Evolutionary conservation across 2,888 invertebrate genomes (phyloP).

Genomic region (Mythimna lalbum): DNA sequence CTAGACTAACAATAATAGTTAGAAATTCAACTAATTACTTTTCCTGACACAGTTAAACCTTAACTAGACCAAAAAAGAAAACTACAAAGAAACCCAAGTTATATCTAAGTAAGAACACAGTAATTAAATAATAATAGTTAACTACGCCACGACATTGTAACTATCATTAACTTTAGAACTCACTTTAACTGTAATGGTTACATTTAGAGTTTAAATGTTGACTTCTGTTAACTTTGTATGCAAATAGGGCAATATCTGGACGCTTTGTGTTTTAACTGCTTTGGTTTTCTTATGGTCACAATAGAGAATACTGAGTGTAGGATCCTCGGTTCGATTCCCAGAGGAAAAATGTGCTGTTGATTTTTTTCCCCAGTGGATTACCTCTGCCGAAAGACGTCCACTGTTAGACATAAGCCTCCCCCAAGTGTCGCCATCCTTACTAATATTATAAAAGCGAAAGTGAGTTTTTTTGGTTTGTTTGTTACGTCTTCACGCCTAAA

Average conservation of each 20-base stretch:
- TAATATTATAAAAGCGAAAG: too few species aligned
- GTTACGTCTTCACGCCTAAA: too few species aligned
- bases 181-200: slow-evolving; percentile 59
- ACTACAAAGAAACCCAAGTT: slow-evolving; percentile 40
- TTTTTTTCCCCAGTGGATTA: too few species aligned
- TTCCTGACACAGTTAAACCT: slow-evolving; percentile 22
- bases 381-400: too few species aligned
- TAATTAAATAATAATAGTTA: slow-evolving; percentile 63
- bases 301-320: too few species aligned
- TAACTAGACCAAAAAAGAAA: slow-evolving; percentile 7
- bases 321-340: too few species aligned
- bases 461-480: too few species aligned
- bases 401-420: too few species aligned
- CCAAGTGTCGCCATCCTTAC: too few species aligned
- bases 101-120: slow-evolving; percentile 48
- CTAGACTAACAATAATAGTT: neutral
- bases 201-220: slow-evolving; percentile 58
- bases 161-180: slow-evolving; percentile 51
- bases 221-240: slow-evolving; percentile 47
- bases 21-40: slow-evolving; percentile 14
- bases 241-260: slow-evolving; percentile 37
- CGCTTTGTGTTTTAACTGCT: slow-evolving; percentile 8
- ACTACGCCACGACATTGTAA: slow-evolving; percentile 53
- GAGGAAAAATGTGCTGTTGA: too few species aligned
- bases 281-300: too few species aligned